Evolutionary conservation across 2,113 vertebrate genomes (phyloP).

Genomic region (Pseudorasbora parva): DNA sequence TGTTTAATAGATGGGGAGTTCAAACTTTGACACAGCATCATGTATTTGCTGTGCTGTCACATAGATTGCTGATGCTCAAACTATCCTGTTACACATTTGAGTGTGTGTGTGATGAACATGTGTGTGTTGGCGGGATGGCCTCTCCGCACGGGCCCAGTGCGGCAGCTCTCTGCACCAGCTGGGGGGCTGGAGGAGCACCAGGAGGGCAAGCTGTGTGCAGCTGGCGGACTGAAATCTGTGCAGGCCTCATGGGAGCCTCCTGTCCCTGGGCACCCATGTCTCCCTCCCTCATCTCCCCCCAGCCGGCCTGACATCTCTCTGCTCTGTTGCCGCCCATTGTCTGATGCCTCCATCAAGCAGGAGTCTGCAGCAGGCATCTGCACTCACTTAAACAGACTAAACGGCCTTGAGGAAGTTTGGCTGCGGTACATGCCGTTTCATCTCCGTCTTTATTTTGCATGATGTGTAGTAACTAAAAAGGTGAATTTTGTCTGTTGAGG

Average conservation of each 20-base stretch:
- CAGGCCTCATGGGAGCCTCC: constrained; percentile 67
- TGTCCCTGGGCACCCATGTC: constrained; percentile 64
- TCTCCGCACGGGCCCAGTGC: constrained; percentile 13
- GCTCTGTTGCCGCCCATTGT: constrained; percentile 39
- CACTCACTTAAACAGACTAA: constrained; percentile 25
- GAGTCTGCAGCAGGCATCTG: constrained; percentile 42
- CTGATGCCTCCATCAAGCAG: constrained; percentile 30
- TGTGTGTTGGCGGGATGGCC: constrained; percentile 14
- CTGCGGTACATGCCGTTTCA: constrained; percentile 5
- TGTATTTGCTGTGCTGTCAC: constrained; percentile 15
- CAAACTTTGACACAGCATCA: constrained; percentile 3
- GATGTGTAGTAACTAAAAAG: not conserved
- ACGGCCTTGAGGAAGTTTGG: constrained; percentile 18
- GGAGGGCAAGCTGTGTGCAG: constrained; percentile 74
- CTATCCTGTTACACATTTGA: not conserved
- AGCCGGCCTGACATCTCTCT: constrained; percentile 12
- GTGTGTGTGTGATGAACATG: constrained; percentile 13
- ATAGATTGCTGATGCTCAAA: constrained; percentile 31
- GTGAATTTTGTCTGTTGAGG: not conserved
- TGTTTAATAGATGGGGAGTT: not conserved
- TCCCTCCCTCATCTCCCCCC: constrained; percentile 51
- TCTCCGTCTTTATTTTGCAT: not conserved
- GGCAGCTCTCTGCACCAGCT: constrained; percentile 64
- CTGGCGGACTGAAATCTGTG: constrained; percentile 73
- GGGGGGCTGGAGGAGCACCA: constrained; percentile 68